phyloP scores from a whole-genome alignment of 2,113 vertebrate species.

The Rhegmatorhina hoffmannsi region DNA sequence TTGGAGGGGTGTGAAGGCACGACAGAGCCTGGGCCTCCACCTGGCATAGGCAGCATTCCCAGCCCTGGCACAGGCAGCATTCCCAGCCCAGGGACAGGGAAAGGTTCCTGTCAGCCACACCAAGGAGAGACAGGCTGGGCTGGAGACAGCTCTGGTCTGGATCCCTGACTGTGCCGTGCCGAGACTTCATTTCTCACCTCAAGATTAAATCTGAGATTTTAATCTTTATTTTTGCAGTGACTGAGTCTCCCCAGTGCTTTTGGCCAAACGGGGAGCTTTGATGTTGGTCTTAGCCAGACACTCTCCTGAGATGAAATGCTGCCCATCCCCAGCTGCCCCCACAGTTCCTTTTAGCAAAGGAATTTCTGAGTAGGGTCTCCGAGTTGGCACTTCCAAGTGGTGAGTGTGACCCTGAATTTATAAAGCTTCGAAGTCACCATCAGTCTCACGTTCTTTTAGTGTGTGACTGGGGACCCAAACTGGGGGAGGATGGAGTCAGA shows the following conservation, averaged over 20 bases:
- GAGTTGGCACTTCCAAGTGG: conserved; percentile 16
- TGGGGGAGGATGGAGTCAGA: background rate
- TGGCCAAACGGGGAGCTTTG: conserved; percentile 13
- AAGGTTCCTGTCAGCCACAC: background rate
- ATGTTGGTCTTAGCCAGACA: background rate
- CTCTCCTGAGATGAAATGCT: background rate
- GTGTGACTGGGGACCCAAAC: background rate
- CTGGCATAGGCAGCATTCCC: background rate
- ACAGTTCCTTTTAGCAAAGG: background rate
- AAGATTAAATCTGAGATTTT: conserved; percentile 11
- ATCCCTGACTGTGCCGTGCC: background rate
- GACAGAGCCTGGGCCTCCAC: rapidly evolving
- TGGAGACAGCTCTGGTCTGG: background rate
- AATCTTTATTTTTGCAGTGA: conserved; percentile 14
- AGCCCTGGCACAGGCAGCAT: background rate
- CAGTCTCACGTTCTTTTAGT: background rate
- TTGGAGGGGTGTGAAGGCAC: background rate
- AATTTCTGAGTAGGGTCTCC: conserved; percentile 26
- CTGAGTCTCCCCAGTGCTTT: background rate
- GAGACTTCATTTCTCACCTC: conserved; percentile 33
- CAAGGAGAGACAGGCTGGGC: background rate
- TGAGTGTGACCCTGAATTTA: background rate
- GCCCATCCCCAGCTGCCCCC: conserved; percentile 4
- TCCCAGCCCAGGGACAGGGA: background rate
- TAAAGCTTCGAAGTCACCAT: background rate